These are phyloP conservation scores for Galaxea fascicularis DNA, from an alignment of 92 coral and sea anemone species.

Conservation along the genomic window DNA sequence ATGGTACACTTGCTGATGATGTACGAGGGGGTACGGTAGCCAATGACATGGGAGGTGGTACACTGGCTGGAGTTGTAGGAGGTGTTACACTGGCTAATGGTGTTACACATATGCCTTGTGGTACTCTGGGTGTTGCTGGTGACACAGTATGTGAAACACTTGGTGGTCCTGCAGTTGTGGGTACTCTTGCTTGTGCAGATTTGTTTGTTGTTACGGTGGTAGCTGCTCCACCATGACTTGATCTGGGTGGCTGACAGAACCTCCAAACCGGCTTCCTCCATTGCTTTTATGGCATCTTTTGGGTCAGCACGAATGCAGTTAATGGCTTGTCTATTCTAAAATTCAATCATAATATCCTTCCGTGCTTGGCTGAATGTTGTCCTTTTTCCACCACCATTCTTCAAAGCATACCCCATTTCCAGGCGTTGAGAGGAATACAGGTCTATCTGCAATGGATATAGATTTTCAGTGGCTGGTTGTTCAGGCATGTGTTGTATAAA, in stretches of 20 bases:
- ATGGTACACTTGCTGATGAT: background rate
- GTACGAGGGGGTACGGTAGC: background rate
- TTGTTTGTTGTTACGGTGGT: slow-evolving; percentile 42
- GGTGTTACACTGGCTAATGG: background rate
- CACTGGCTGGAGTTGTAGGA: background rate
- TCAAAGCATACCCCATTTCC: slow-evolving; percentile 41
- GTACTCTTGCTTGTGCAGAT: background rate
- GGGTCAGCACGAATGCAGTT: slow-evolving; percentile 47
- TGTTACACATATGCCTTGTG: background rate
- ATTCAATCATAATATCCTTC: slow-evolving; percentile 53
- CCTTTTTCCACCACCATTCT: slow-evolving; percentile 50
- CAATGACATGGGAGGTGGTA: background rate
- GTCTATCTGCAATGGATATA: slow-evolving; percentile 3
- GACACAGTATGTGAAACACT: background rate
- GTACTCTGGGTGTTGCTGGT: background rate
- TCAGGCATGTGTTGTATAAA: slow-evolving; percentile 46
- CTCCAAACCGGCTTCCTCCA: slow-evolving; percentile 37
- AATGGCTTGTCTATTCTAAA: slow-evolving; percentile 41
- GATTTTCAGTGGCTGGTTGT: slow-evolving; percentile 10
- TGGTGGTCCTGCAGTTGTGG: background rate
- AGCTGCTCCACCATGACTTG: slow-evolving; percentile 54
- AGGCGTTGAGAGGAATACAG: slow-evolving; percentile 7
- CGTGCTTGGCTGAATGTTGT: slow-evolving; percentile 44
- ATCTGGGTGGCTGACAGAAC: slow-evolving; percentile 40
- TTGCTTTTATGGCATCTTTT: slow-evolving; percentile 42